Evolutionary conservation across 2,113 vertebrate species (phyloP), one percentile per base, ranked within the genome.

Genomic region (Prinia subflava): DNA sequence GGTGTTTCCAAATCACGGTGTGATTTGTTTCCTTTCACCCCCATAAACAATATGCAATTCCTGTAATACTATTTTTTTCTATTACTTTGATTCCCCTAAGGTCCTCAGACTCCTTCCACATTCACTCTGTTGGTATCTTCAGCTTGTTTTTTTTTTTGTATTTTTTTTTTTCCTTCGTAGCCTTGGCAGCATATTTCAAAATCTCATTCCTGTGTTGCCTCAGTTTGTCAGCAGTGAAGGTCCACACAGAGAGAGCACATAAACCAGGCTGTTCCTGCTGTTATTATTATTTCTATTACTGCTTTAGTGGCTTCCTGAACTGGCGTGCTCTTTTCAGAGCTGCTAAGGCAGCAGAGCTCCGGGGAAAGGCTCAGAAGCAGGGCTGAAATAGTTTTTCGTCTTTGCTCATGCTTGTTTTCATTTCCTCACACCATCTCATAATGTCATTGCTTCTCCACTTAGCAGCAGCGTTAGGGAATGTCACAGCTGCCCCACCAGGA

Each of bases 11-110:
- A 78, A 82, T 55, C 60, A 53, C 60, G 57, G 0, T n/a, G 33
- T 83, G 78, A 92, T 82, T 74, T 37, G 65, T 83, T 96, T 83
- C 28, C 46, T 78, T n/a, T 9, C 15, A 12, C 5, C 9, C 16
- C 5, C 14, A 18, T 63, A 75, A 96, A 90, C 80, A 89, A 90
- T 47, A 63, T 82, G 57, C 35, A 94, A 71, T 89, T 95, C 62
- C 55, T 89, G 44, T 74, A 91, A 94, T 94, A 77, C 79, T 84
- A 69, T 82, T 73, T 96, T 96, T 91, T 87, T 50, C 67, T 93
- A 93, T 96, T 96, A 80, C 49, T 91, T 79, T 86, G 44, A 87
- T 94, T 94, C 80, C 91, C 80, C 27, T 67, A 83, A 88, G 87
- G 89, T 78, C 87, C 39, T 52, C 53, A 87, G 80, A 50, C 59